These are phyloP conservation scores for Odobenus rosmarus DNA, from an alignment of 2,113 vertebrate species.

Conservation along the genomic window DNA sequence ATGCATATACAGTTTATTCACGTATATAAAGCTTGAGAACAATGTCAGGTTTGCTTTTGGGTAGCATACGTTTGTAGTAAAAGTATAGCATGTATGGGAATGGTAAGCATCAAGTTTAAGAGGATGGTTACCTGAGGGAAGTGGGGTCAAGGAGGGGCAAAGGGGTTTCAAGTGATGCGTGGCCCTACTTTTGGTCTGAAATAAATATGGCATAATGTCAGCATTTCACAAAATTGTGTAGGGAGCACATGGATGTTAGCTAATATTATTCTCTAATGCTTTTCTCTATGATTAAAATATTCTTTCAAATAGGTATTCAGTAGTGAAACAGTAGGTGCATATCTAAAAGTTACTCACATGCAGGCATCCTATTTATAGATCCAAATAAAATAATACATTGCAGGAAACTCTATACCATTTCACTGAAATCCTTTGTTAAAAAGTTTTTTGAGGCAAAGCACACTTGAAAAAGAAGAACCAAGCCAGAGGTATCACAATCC, in stretches of 20 bases:
- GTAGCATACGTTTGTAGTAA: not conserved
- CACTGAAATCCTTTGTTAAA: not conserved
- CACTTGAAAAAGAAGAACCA: not conserved
- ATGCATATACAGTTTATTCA: not conserved
- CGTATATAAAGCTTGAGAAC: not conserved
- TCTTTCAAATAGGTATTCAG: not conserved
- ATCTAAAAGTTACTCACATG: not conserved
- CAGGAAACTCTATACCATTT: not conserved
- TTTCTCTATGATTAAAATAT: not conserved
- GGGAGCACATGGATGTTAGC: not conserved
- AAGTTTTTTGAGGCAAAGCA: not conserved
- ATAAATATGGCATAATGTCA: not conserved
- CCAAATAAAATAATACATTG: not conserved
- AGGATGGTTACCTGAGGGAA: not conserved
- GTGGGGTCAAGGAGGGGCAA: not conserved
- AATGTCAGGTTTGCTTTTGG: not conserved
- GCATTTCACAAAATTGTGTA: not conserved
- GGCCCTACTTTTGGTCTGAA: not conserved
- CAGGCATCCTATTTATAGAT: not conserved
- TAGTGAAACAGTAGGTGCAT: not conserved
- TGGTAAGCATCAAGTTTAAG: not conserved
- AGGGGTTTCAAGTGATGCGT: not conserved
- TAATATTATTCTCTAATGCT: not conserved
- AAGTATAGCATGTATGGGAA: not conserved
- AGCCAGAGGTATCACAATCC: not conserved